These are phyloP conservation scores for Dryococelus australis DNA, from an alignment of 2,888 invertebrate genomes.

Conservation along the genomic window DNA sequence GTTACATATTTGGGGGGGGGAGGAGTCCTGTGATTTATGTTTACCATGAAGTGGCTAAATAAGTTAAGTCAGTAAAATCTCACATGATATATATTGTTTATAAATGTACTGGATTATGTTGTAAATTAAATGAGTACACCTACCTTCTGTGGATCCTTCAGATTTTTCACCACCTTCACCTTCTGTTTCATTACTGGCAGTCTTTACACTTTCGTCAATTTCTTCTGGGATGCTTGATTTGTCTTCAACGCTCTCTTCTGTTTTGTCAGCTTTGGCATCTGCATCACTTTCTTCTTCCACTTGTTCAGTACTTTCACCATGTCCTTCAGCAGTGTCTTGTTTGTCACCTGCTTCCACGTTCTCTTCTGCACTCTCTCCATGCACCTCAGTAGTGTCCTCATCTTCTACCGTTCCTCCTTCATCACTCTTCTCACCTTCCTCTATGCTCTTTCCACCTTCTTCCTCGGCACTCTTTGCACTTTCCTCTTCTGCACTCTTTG, in stretches of 20 bases:
- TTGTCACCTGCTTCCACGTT: slow-evolving; percentile 36
- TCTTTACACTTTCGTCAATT: slow-evolving; percentile 38
- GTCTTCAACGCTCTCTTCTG: slow-evolving; percentile 39
- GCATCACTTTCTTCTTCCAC: slow-evolving; percentile 40
- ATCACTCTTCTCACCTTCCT: slow-evolving; percentile 37
- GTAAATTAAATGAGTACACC: slow-evolving; percentile 30
- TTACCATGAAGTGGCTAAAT: no score
- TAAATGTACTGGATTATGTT: no score
- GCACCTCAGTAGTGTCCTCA: slow-evolving; percentile 39
- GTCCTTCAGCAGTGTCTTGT: slow-evolving; percentile 33
- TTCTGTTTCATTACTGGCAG: slow-evolving; percentile 44
- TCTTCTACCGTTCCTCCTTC: slow-evolving; percentile 44
- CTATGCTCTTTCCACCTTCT: slow-evolving; percentile 29
- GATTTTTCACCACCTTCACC: slow-evolving; percentile 43
- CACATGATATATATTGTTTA: no score
- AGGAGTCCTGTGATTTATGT: no score
- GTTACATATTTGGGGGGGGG: no score
- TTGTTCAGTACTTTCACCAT: slow-evolving; percentile 45
- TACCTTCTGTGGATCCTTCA: slow-evolving; percentile 41
- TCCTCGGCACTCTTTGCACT: slow-evolving; percentile 43
- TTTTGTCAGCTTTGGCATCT: slow-evolving; percentile 32
- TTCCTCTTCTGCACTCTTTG: slow-evolving; percentile 45
- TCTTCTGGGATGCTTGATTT: slow-evolving; percentile 43
- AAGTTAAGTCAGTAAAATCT: no score
- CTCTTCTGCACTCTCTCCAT: slow-evolving; percentile 40